Base-by-base conservation (phyloP, 1,140 invertebrate genomes). In the Nephotettix cincticeps region DNA sequence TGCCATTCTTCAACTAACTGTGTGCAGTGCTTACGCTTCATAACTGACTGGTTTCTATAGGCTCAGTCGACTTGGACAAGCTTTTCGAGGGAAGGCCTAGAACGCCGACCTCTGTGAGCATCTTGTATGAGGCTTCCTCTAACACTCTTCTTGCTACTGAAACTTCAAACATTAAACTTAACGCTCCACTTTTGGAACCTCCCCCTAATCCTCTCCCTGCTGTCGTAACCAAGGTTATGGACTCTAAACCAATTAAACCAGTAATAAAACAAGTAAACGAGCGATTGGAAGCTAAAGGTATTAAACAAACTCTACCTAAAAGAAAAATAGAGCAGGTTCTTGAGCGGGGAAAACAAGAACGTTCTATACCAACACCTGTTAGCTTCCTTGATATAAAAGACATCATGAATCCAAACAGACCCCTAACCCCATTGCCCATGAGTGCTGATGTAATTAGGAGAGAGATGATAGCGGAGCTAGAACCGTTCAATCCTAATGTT, bases 11-110 rank as follows among this genome's bases (percentile, higher is more conserved):
- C n/a, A n/a, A n/a, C n/a, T n/a, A n/a, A n/a, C n/a, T n/a, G 56
- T 45, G n/a, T 28, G 14, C 27, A 30, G 14, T 71, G 29, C 56
- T 68, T 67, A 17, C 47, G 71, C 71, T 72, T 72, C 40, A 47
- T 72, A 72, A 72, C 66, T 61, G 25, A 27, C 65, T 68, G 28
- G 30, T 71, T 21, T 28, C 28, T 71, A 65, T 69, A 77, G 76
- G 75, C 67, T 72, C 73, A 13, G 72, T 76, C 54, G 76, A 76
- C 68, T 58, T 77, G 75, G 76, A 77, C 47, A 70, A 77, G 30
- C 71, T 77, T 61, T 77, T 77, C 74, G 73, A 71, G 13, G 75
- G 74, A 2, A 54, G 73, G 13, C 74, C 75, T 19, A 73, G 71
- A 65, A 76, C 76, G 9, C 76, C 76, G 11, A 74, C 56, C 56